Evolutionary conservation across 2,113 vertebrate genomes (phyloP).

Genomic region (Gallinago media): DNA sequence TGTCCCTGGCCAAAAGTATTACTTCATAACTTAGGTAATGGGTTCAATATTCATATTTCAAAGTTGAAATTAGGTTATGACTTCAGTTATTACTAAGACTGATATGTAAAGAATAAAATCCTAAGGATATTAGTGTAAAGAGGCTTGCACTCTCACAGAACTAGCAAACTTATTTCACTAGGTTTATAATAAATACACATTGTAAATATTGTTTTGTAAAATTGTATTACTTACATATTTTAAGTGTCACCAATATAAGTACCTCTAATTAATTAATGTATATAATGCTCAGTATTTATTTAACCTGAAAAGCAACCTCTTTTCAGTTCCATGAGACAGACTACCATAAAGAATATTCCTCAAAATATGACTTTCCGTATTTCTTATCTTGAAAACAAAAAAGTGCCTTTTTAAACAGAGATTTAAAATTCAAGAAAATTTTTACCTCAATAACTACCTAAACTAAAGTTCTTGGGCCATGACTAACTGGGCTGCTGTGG

Average conservation of each 20-base stretch:
- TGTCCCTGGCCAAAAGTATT: background rate
- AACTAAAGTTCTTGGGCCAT: background rate
- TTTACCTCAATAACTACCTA: background rate
- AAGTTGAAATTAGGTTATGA: background rate
- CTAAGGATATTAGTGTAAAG: background rate
- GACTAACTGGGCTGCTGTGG: background rate
- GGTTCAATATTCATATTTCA: background rate
- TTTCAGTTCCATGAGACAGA: background rate
- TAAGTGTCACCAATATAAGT: background rate
- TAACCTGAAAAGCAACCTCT: background rate
- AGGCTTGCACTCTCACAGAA: background rate
- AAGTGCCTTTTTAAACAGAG: accelerated
- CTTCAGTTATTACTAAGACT: background rate
- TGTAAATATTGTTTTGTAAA: background rate
- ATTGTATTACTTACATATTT: background rate
- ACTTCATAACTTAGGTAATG: background rate
- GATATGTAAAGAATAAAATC: background rate
- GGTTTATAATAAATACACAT: background rate
- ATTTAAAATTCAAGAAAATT: background rate
- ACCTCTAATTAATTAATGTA: background rate
- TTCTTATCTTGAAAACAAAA: background rate
- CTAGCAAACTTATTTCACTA: background rate
- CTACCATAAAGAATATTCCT: background rate
- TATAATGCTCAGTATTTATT: background rate
- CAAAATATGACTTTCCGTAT: background rate